A percentile compares a stretch with the other conserved stretches of the same genome.
Conservation (phyloP, 35 echinoderm and acorn worm species). For the Hemicentrotus pulcherrimus region DNA sequence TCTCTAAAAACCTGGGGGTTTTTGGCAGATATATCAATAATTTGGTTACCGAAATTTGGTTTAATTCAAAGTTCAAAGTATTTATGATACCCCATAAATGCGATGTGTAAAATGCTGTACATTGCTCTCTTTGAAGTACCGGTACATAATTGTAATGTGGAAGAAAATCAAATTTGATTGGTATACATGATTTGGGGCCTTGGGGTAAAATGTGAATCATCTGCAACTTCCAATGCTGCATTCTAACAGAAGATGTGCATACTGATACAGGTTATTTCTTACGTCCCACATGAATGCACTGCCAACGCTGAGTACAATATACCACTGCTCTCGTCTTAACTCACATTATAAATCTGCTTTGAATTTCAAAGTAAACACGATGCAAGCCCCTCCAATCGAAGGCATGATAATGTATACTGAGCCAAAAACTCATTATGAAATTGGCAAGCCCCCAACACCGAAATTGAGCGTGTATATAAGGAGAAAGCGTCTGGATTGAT, state of each 20-base stretch:
- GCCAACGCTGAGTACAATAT: background rate
- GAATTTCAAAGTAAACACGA: background rate
- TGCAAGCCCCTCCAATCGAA: background rate
- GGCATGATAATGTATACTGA: background rate
- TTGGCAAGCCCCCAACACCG: background rate
- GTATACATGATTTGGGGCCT: too few relatives aligned
- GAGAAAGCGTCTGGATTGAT: background rate
- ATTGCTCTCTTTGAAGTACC: too few relatives aligned
- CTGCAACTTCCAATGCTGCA: too few relatives aligned
- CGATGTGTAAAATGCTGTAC: too few relatives aligned
- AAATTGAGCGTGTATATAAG: background rate
- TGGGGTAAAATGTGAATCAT: too few relatives aligned
- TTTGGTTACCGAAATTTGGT: too few relatives aligned
- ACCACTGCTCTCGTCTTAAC: background rate
- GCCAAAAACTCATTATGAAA: conserved; percentile 13
- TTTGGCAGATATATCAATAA: too few relatives aligned
- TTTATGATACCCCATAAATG: too few relatives aligned
- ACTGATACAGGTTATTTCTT: background rate
- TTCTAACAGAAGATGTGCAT: background rate
- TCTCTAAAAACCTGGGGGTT: too few relatives aligned
- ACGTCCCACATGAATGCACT: background rate
- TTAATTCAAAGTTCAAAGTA: too few relatives aligned
- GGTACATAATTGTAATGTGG: too few relatives aligned
- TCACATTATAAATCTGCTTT: background rate
- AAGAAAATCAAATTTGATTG: too few relatives aligned